These are phyloP conservation scores for Alentia gelatinosa DNA, from an alignment of 2,888 invertebrate species.

Conservation along the genomic window DNA sequence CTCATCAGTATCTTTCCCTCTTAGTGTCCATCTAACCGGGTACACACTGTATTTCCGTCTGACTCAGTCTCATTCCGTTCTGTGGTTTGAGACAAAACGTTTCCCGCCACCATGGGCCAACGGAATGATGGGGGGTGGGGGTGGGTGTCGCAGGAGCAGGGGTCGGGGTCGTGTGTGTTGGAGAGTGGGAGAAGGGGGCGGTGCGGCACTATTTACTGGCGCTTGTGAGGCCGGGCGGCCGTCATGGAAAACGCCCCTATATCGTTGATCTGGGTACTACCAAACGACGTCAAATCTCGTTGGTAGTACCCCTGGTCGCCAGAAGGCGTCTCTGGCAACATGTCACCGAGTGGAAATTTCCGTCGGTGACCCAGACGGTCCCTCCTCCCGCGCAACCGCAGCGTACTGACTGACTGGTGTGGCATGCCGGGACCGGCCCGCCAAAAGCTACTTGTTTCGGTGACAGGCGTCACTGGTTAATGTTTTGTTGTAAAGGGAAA, in stretches of 20 bases:
- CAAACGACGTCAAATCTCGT: too few relatives aligned
- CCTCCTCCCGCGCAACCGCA: background rate
- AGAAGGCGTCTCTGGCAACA: background rate
- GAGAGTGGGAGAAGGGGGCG: background rate
- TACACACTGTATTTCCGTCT: background rate
- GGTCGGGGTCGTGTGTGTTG: background rate
- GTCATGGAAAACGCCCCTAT: background rate
- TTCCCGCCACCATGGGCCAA: background rate
- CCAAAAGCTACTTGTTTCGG: too few relatives aligned
- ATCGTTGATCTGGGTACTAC: background rate
- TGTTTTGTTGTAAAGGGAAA: too few relatives aligned
- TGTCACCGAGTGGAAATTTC: constrained; percentile 14
- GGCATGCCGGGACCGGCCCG: too few relatives aligned
- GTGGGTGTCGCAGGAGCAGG: background rate
- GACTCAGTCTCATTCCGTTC: background rate
- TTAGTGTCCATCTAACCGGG: background rate
- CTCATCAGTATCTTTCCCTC: too few relatives aligned
- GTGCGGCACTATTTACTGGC: background rate
- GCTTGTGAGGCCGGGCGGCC: background rate
- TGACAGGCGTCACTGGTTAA: too few relatives aligned
- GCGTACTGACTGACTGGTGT: too few relatives aligned
- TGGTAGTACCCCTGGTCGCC: background rate
- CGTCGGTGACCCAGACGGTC: background rate
- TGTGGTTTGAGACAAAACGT: background rate
- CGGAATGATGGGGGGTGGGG: background rate